phyloP scores from a whole-genome alignment of 2,113 vertebrate genomes.

The Silurus meridionalis region DNA sequence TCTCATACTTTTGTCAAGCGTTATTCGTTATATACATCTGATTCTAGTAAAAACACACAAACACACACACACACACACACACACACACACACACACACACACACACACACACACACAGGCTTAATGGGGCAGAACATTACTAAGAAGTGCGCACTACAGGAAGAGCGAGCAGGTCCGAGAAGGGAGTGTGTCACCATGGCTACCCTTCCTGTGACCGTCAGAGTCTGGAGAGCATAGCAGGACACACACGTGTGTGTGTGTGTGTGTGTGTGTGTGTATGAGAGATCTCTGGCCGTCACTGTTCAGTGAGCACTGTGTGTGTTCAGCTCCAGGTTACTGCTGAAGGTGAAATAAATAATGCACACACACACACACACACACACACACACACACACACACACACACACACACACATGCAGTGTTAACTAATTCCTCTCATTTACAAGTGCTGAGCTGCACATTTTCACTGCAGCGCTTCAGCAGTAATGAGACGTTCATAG shows the following conservation, averaged over 20 bases:
- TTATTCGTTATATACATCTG: neutral
- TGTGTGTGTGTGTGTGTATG: slow-evolving; percentile 40
- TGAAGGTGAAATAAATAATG: slow-evolving; percentile 53
- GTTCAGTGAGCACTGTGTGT: slow-evolving; percentile 53
- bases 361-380: slow-evolving; percentile 17
- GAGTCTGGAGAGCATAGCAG: slow-evolving; percentile 57
- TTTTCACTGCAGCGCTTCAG: slow-evolving; percentile 21
- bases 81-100: slow-evolving; percentile 30
- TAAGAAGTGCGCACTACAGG: slow-evolving; percentile 32
- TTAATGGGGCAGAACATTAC: slow-evolving; percentile 19
- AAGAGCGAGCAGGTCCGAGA: slow-evolving; percentile 41
- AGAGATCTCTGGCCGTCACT: slow-evolving; percentile 41
- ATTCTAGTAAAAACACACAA: neutral
- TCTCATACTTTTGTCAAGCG: too few species aligned
- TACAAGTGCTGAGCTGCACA: slow-evolving; percentile 33
- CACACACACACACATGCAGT: slow-evolving; percentile 19
- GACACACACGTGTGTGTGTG: slow-evolving; percentile 33
- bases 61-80: slow-evolving; percentile 35
- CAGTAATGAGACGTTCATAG: slow-evolving; percentile 2
- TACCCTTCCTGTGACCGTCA: slow-evolving; percentile 62
- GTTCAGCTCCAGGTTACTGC: slow-evolving; percentile 53
- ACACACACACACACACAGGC: slow-evolving; percentile 14
- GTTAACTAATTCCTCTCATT: slow-evolving; percentile 47
- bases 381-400: slow-evolving; percentile 24
- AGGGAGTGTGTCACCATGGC: slow-evolving; percentile 39